phyloP scores from a whole-genome alignment of 2,113 vertebrate genomes.

The Menura novaehollandiae region DNA sequence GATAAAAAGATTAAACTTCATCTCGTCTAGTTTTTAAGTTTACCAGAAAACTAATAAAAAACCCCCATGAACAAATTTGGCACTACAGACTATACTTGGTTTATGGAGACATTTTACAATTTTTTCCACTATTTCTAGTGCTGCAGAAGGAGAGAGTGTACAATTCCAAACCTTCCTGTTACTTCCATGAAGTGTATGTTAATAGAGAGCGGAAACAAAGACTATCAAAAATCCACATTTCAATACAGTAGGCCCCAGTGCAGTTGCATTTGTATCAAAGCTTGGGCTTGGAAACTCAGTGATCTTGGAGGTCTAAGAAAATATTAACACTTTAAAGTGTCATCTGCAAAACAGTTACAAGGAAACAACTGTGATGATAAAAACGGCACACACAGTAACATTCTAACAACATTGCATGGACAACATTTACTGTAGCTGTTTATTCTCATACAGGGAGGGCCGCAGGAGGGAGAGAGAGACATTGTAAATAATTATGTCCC shows the following conservation, averaged over 20 bases:
- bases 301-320: background rate
- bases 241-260: background rate
- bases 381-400: background rate
- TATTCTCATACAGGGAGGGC: background rate
- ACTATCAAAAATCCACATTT: background rate
- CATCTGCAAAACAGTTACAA: background rate
- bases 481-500: background rate
- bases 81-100: background rate
- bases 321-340: background rate
- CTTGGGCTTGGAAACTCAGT: background rate
- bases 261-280: background rate
- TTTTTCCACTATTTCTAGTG: background rate
- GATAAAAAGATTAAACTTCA: background rate
- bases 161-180: background rate
- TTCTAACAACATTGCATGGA: background rate
- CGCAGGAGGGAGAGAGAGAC: background rate
- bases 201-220: background rate
- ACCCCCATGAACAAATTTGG: background rate
- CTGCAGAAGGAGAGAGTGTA: background rate
- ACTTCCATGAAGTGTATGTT: background rate
- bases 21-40: background rate
- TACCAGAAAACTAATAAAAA: background rate
- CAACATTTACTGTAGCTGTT: background rate
- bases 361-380: background rate
- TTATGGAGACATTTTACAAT: background rate